phyloP scores from a whole-genome alignment of 1,140 invertebrate genomes.

The Tetramorium parvispinum region DNA sequence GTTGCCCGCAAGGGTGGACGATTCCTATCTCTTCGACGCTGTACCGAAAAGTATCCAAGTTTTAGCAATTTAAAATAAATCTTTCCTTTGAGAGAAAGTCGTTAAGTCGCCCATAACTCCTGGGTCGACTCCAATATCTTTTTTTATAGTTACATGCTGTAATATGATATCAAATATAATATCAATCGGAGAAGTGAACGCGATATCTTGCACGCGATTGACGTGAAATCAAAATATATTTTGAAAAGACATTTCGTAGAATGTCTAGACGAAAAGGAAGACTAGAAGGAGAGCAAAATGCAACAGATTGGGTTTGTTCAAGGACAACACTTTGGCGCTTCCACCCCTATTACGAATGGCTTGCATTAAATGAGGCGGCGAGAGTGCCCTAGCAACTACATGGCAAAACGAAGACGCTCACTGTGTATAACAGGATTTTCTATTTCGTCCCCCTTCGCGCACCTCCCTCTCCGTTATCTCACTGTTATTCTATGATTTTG shows the following conservation, averaged over 20 bases:
- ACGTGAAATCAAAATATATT: background rate
- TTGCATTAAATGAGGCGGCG: constrained; percentile 61
- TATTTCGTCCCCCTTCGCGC: constrained; percentile 2
- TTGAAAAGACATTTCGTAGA: background rate
- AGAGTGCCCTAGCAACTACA: constrained; percentile 4
- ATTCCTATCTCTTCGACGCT: background rate
- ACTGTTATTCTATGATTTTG: constrained; percentile 45
- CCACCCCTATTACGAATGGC: constrained; percentile 27
- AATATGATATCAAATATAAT: no score
- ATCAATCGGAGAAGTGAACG: background rate
- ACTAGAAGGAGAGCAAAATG: constrained; percentile 36
- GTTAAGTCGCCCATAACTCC: background rate
- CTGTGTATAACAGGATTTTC: constrained; percentile 46
- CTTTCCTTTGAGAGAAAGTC: background rate
- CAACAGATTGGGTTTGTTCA: constrained; percentile 61
- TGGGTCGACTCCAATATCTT: no score
- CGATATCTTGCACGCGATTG: background rate
- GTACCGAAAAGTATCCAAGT: background rate
- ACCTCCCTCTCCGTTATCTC: constrained; percentile 18
- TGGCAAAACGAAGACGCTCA: background rate
- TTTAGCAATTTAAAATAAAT: constrained; percentile 2
- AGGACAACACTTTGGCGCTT: constrained; percentile 44
- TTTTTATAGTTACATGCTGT: background rate
- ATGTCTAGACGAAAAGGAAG: background rate
- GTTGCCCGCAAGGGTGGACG: background rate